Evolutionary conservation across 1,140 invertebrate species (phyloP), one percentile per base, ranked within the genome.

Genomic region (Wiebesia pumilae): DNA sequence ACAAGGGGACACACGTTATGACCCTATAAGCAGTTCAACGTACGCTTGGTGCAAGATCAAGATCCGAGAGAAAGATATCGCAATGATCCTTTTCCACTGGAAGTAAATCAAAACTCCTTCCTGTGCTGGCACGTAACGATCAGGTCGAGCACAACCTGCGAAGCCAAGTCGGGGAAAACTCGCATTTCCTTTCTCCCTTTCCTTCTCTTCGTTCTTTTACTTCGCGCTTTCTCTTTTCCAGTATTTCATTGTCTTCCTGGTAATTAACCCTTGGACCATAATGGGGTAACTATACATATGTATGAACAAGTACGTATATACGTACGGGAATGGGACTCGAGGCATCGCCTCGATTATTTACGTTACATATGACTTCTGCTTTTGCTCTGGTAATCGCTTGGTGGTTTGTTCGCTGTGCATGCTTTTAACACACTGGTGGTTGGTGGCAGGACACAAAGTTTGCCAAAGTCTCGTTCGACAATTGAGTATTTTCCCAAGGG

Each of bases 321-420:
- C 30, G 40, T 12, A 6, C 14, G 47, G 0, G 47, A 35, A 58
- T 33, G 35, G 30, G 33, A 27, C 2, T 40, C n/a, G 10, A 75
- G 35, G 30, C 69, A 75, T 43, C 43, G 40, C 38, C 14, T 75
- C 43, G 10, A 73, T 73, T 75, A n/a, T 75, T 75, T 75, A 43
- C 21, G n/a, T 75, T 89, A 62, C 89, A 86, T 89, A 86, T 90
- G 90, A 92, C 90, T 84, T 92, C 91, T 93, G 93, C 93, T 94
- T 94, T 93, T 94, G 93, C 93, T 94, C 93, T 94, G 93, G 93
- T 94, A 94, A 93, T 92, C 91, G 90, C 90, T 91, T 91, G 85
- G 88, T 90, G 88, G 89, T 91, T 89, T 91, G 90, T 90, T 88
- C 87, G 90, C 90, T 88, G 79, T 90, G 90, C 90, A 91, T 90